Evolutionary conservation across 2,113 vertebrate genomes (phyloP).

Genomic region (Poeciliopsis retropinna): DNA sequence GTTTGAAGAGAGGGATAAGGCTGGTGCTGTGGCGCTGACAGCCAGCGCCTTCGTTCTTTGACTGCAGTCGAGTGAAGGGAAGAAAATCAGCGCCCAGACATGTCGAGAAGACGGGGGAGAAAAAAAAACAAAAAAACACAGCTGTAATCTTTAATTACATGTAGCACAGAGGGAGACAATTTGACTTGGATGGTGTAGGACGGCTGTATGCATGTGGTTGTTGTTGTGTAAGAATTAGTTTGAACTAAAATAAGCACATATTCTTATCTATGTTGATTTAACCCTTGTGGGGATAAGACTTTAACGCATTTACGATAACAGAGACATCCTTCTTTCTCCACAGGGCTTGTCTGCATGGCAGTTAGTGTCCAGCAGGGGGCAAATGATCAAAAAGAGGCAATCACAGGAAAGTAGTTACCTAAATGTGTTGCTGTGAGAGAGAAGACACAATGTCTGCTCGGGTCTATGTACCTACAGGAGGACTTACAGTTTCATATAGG

Average conservation of each 20-base stretch:
- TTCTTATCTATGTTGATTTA: constrained; percentile 35
- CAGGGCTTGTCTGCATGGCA: constrained; percentile 7
- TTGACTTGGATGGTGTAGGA: constrained; percentile 19
- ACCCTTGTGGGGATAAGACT: constrained; percentile 36
- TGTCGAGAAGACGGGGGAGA: constrained; percentile 1
- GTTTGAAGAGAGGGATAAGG: constrained; percentile 73
- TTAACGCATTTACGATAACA: constrained; percentile 28
- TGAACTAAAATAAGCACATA: constrained; percentile 4
- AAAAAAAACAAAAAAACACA: constrained; percentile 6
- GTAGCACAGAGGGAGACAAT: background rate
- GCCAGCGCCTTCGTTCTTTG: constrained; percentile 31
- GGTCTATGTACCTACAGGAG: constrained; percentile 52
- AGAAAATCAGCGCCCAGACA: constrained; percentile 33
- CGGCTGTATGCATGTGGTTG: background rate
- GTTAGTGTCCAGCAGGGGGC: constrained; percentile 69
- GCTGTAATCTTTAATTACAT: constrained; percentile 50
- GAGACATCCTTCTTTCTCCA: constrained; percentile 22
- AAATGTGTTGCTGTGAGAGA: constrained; percentile 33
- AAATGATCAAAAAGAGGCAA: constrained; percentile 25
- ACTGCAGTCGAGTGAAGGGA: constrained; percentile 52
- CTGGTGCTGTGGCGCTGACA: constrained; percentile 49
- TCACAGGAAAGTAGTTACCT: constrained; percentile 56
- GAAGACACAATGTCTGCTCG: constrained; percentile 58
- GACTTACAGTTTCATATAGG: constrained; percentile 2
- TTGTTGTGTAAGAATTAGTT: constrained; percentile 20